A percentile compares a stretch with the other conserved stretches of the same genome.
Evolutionary conservation across 2,113 vertebrate genomes (phyloP).

Genomic region (Alaudala cheleensis): DNA sequence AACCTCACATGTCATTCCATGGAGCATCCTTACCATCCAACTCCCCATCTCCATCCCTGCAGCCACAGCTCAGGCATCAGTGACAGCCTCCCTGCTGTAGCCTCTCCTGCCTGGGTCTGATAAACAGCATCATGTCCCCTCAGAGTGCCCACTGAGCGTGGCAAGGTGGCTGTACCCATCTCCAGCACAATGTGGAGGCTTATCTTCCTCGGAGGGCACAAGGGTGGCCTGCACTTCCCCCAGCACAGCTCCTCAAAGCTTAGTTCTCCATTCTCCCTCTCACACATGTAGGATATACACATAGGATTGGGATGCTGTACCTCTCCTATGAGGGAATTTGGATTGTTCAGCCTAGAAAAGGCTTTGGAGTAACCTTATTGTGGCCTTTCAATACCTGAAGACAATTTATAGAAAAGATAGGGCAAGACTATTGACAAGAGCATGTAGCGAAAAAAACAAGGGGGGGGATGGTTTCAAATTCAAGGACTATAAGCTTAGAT

Average conservation of each 20-base stretch:
- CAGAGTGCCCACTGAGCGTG: fast-evolving
- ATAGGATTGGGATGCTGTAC: neutral
- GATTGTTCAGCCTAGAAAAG: neutral
- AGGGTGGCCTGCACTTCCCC: no score
- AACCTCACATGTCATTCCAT: fast-evolving
- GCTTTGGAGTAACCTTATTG: neutral
- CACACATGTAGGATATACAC: fast-evolving
- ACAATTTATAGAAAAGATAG: neutral
- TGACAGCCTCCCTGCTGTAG: neutral
- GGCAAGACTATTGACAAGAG: neutral
- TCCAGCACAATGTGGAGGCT: fast-evolving
- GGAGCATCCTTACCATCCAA: neutral
- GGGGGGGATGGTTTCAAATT: neutral
- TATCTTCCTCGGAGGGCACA: fast-evolving
- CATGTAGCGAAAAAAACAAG: neutral
- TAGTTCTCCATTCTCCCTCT: neutral
- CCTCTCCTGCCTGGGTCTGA: neutral
- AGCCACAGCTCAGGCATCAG: no score
- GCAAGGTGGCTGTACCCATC: neutral
- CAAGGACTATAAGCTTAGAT: neutral
- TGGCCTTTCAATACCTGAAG: neutral
- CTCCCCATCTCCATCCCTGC: neutral
- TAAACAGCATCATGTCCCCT: neutral
- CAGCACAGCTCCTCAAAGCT: neutral
- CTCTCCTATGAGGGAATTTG: neutral